phyloP scores from a whole-genome alignment of 2,797 vertebrate genomes.

The Nasua narica region DNA sequence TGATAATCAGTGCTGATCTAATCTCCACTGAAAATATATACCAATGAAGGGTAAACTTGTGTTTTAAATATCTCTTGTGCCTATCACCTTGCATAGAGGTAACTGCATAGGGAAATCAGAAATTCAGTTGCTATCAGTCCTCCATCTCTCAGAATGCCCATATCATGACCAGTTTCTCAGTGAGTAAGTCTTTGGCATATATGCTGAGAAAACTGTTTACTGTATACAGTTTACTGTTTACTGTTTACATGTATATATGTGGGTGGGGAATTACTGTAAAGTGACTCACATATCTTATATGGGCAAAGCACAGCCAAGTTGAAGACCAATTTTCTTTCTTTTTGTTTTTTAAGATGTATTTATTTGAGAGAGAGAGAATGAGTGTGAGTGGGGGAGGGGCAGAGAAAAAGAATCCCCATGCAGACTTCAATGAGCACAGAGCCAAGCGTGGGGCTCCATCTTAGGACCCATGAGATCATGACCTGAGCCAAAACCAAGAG shows the following conservation, averaged over 20 bases:
- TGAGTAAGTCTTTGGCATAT: too few species aligned
- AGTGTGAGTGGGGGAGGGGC: too few species aligned
- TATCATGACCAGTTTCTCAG: not conserved
- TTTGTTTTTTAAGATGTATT: too few species aligned
- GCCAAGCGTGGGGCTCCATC: too few species aligned
- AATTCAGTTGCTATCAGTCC: not conserved
- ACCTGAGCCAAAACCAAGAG: too few species aligned
- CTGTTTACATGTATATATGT: not conserved
- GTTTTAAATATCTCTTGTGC: not conserved
- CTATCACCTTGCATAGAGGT: not conserved
- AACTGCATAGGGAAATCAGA: not conserved
- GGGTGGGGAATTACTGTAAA: not conserved
- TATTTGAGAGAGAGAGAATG: too few species aligned
- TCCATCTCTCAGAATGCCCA: not conserved
- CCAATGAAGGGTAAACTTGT: not conserved
- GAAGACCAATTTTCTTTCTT: not conserved
- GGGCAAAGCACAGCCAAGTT: not conserved
- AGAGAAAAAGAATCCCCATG: too few species aligned
- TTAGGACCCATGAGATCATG: too few species aligned
- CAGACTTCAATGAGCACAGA: too few species aligned
- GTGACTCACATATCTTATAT: not conserved
- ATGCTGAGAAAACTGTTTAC: not conserved
- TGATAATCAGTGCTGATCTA: not conserved
- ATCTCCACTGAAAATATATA: not conserved
- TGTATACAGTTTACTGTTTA: too few species aligned